Conservation (phyloP, 2,888 invertebrate genomes). For the Diaphora mendica region DNA sequence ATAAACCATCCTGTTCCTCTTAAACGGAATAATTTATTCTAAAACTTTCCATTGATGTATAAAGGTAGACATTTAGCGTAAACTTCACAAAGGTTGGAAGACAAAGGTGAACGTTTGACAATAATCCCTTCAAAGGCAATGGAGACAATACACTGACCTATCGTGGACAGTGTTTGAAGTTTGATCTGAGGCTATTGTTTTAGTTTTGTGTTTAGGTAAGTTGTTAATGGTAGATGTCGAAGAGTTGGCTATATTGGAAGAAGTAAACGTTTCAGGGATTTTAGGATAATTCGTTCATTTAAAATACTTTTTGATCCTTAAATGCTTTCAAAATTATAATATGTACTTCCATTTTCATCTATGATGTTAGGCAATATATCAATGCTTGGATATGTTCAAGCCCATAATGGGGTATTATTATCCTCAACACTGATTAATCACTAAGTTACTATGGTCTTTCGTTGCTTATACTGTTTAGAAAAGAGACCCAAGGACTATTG, state of each 20-base stretch:
- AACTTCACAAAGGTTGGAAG: conserved; percentile 49
- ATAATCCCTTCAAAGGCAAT: conserved; percentile 53
- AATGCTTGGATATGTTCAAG: neutral
- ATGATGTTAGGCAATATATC: neutral
- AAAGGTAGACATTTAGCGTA: conserved; percentile 29
- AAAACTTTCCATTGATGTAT: conserved; percentile 31
- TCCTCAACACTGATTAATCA: neutral
- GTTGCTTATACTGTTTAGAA: too few relatives aligned
- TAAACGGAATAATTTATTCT: conserved; percentile 19
- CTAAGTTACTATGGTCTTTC: too few relatives aligned
- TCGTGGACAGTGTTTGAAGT: conserved; percentile 35
- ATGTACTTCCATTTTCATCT: neutral
- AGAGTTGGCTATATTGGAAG: neutral
- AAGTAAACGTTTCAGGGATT: neutral
- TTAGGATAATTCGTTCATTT: neutral
- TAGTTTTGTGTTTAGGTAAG: conserved; percentile 14
- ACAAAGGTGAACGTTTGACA: conserved; percentile 49
- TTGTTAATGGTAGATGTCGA: conserved; percentile 2
- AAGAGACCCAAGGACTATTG: too few relatives aligned
- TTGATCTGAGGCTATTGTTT: conserved; percentile 20
- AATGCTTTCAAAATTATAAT: neutral
- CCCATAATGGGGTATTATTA: neutral
- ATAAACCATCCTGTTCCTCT: neutral
- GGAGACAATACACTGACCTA: conserved; percentile 49
- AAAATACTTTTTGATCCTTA: neutral